A percentile compares a stretch with the other conserved stretches of the same genome.
Evolutionary conservation across 2,797 vertebrate genomes (phyloP).

Genomic region (Muscicapa comitata): DNA sequence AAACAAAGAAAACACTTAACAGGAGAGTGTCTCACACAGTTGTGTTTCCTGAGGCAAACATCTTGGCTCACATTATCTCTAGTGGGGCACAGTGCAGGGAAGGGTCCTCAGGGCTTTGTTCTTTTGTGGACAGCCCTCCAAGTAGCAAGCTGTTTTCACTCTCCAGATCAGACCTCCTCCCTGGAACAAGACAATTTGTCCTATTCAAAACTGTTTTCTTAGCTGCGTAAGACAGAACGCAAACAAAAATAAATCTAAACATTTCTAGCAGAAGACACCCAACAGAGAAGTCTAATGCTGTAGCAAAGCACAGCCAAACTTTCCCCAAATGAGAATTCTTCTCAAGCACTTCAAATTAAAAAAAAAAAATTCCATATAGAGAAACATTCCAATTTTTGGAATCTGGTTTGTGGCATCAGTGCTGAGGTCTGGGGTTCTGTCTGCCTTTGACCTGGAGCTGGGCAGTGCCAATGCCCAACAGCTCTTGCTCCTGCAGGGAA

Average conservation of each 20-base stretch:
- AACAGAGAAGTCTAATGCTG: conserved; percentile 2
- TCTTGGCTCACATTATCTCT: not conserved
- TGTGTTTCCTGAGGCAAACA: not conserved
- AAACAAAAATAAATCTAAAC: conserved; percentile 59
- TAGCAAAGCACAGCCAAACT: not conserved
- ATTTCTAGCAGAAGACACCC: conserved; percentile 18
- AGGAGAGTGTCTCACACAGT: not conserved
- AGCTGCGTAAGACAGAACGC: conserved; percentile 56
- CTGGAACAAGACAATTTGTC: conserved; percentile 59
- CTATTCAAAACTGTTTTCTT: conserved; percentile 66
- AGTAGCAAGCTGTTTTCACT: conserved; percentile 43
- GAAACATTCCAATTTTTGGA: not conserved
- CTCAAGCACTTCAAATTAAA: not conserved
- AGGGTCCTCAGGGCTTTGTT: not conserved
- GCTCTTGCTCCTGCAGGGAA: not conserved
- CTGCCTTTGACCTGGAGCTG: not conserved
- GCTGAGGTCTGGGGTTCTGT: not conserved
- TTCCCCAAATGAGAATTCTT: not conserved
- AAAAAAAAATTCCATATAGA: not conserved
- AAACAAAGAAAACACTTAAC: not conserved
- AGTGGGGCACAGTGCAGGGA: not conserved
- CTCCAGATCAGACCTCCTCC: conserved; percentile 10
- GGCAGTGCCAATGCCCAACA: not conserved
- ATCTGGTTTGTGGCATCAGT: not conserved
- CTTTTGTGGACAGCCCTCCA: not conserved